Evolutionary conservation across 2,888 invertebrate genomes (phyloP).

Genomic region (Gastrophysa polygoni): DNA sequence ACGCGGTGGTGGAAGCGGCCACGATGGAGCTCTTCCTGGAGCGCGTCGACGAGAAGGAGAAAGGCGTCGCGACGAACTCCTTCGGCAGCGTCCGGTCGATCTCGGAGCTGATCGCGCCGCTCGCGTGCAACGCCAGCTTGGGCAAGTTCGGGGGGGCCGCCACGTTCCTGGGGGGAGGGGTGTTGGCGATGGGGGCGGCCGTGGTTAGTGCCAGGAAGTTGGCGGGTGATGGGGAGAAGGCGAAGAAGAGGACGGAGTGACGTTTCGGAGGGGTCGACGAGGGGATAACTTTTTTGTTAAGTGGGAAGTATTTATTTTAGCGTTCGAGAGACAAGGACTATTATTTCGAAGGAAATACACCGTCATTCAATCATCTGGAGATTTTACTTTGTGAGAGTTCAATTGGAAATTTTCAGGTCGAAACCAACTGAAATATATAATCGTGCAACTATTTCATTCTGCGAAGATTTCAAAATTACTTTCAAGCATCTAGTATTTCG

Average conservation of each 20-base stretch:
- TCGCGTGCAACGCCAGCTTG: neutral
- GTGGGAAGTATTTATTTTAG: too few relatives aligned
- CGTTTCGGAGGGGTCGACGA: too few relatives aligned
- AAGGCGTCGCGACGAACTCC: slow-evolving; percentile 8
- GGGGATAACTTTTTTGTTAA: too few relatives aligned
- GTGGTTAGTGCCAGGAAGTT: neutral
- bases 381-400: too few relatives aligned
- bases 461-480: too few relatives aligned
- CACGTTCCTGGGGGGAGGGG: neutral
- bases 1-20: neutral
- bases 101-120: slow-evolving; percentile 16
- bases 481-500: too few relatives aligned
- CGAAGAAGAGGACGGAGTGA: neutral
- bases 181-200: neutral
- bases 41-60: slow-evolving; percentile 10
- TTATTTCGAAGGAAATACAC: too few relatives aligned
- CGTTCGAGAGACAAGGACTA: too few relatives aligned
- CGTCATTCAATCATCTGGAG: too few relatives aligned
- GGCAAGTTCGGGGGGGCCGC: neutral
- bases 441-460: too few relatives aligned
- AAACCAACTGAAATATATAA: too few relatives aligned
- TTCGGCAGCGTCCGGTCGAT: slow-evolving; percentile 18
- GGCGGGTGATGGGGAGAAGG: neutral
- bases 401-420: too few relatives aligned
- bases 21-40: slow-evolving; percentile 13